Conservation (phyloP, 2,888 invertebrate genomes). For the Mechanitis messenoides region DNA sequence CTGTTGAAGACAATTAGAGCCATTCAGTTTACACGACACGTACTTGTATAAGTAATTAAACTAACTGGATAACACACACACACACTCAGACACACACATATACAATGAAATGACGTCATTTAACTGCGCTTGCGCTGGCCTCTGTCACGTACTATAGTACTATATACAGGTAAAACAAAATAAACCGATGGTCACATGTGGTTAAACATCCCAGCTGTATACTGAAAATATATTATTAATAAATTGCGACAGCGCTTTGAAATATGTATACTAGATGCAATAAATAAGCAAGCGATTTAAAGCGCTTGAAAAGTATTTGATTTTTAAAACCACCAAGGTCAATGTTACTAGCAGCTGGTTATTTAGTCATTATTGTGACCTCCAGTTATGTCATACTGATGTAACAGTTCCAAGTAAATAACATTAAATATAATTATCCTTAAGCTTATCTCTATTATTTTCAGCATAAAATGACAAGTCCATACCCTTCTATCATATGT, state of each 20-base stretch:
- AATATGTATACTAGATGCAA: background rate
- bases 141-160: constrained; percentile 27
- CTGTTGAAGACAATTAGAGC: background rate
- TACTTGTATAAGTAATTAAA: constrained; percentile 3
- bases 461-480: too few species aligned
- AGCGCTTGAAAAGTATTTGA: background rate
- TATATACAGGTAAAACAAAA: constrained; percentile 15
- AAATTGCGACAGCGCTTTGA: background rate
- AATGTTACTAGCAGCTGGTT: constrained; percentile 20
- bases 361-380: constrained; percentile 3
- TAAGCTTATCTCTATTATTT: too few species aligned
- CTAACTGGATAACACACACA: constrained; percentile 10
- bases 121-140: constrained; percentile 41
- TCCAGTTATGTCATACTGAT: background rate
- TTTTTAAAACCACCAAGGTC: constrained; percentile 20
- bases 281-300: background rate
- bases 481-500: too few species aligned
- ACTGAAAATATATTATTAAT: constrained; percentile 6
- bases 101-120: constrained; percentile 41
- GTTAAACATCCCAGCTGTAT: background rate
- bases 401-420: background rate
- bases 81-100: constrained; percentile 1
- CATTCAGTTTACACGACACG: background rate
- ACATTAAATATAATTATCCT: too few species aligned
- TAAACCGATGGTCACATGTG: constrained; percentile 12